phyloP scores from a whole-genome alignment of 2,888 invertebrate species.

The Aricia artaxerxes region DNA sequence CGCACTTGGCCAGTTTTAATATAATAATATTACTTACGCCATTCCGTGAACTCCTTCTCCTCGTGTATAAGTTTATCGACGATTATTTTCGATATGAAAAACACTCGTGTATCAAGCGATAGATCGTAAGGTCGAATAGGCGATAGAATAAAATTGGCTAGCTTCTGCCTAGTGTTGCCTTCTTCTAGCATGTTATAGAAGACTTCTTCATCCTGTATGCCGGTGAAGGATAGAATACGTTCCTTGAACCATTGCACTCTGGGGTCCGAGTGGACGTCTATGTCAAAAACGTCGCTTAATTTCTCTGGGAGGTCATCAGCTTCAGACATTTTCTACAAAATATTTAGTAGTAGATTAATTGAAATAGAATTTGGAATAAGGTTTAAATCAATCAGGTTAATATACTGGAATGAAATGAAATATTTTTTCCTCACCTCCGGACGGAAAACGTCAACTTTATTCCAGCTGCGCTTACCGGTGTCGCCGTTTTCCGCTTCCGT shows the following conservation, averaged over 20 bases:
- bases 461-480: no score
- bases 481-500: no score
- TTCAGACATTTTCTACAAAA: conserved; percentile 8
- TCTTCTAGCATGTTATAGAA: conserved; percentile 82
- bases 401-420: no score
- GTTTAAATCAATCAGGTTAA: no score
- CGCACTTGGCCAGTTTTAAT: no score
- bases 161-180: conserved; percentile 72
- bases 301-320: not conserved
- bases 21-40: conserved; percentile 78
- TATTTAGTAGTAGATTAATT: no score
- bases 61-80: conserved; percentile 84
- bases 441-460: no score
- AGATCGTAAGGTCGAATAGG: conserved; percentile 58
- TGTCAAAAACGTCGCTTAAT: conserved; percentile 32
- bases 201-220: conserved; percentile 74
- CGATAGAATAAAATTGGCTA: conserved; percentile 52
- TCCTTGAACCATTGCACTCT: conserved; percentile 86
- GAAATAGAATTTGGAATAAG: no score
- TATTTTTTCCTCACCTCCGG: no score
- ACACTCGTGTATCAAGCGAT: conserved; percentile 77
- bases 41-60: conserved; percentile 88
- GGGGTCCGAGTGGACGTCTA: conserved; percentile 68
- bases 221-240: conserved; percentile 80
- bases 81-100: conserved; percentile 85